A percentile compares a stretch with the other conserved stretches of the same genome.
These are phyloP conservation scores for Burhinus oedicnemus DNA, from an alignment of 2,113 vertebrate species.

Conservation along the genomic window DNA sequence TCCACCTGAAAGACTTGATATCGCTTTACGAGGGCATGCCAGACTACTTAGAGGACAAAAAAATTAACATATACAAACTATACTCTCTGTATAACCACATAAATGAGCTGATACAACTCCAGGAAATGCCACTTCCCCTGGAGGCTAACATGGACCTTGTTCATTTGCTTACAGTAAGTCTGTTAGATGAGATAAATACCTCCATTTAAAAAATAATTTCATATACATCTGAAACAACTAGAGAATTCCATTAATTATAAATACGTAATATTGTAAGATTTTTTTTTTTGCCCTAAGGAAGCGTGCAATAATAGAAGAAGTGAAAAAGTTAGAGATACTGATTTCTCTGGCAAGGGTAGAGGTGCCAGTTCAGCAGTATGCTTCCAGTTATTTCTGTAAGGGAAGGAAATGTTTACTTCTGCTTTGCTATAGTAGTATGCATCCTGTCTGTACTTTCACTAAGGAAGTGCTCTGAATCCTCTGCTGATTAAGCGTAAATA, in stretches of 20 bases:
- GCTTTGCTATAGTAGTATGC: background rate
- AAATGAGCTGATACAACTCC: constrained; percentile 90
- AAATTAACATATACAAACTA: constrained; percentile 92
- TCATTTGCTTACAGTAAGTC: constrained; percentile 89
- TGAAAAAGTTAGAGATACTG: background rate
- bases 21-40: constrained; percentile 93
- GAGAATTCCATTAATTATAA: background rate
- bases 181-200: background rate
- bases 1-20: constrained; percentile 95
- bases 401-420: background rate
- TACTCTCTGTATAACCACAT: constrained; percentile 92
- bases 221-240: background rate
- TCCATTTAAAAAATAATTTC: background rate
- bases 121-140: constrained; percentile 87
- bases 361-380: background rate
- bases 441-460: background rate
- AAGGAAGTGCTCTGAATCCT: background rate
- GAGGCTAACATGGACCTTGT: constrained; percentile 96
- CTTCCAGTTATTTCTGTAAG: background rate
- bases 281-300: background rate
- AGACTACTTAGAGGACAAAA: constrained; percentile 88
- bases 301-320: background rate
- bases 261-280: background rate
- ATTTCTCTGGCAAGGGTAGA: background rate
- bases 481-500: background rate